Percentiles rank a stretch among this genome's conserved stretches.
Evolutionary conservation across 2,797 vertebrate genomes (phyloP).

Genomic region (Botia kubotai): DNA sequence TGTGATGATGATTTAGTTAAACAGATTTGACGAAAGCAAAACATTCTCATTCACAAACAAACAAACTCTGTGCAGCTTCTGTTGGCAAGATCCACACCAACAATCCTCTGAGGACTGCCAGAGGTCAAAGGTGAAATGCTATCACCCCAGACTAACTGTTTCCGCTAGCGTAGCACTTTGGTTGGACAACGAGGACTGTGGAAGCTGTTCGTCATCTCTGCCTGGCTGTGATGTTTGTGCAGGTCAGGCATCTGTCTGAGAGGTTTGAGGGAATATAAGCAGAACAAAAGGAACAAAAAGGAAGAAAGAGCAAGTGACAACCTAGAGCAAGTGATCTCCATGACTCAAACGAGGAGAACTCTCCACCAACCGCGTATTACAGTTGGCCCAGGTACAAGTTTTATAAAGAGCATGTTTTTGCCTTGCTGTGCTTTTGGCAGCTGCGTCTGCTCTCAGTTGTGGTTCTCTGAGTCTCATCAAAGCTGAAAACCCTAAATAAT

Average conservation of each 20-base stretch:
- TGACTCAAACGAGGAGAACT: slow-evolving; percentile 77
- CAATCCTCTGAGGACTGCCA: slow-evolving; percentile 40
- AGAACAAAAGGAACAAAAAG: slow-evolving; percentile 18
- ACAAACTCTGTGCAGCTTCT: slow-evolving; percentile 35
- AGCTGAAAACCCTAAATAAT: slow-evolving; percentile 53
- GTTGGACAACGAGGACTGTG: background rate
- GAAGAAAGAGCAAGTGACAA: too few relatives aligned
- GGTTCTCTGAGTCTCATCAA: slow-evolving; percentile 63
- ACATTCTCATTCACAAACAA: slow-evolving; percentile 36
- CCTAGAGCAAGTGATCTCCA: slow-evolving; percentile 54
- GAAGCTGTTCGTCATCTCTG: slow-evolving; percentile 12
- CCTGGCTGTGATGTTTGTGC: slow-evolving; percentile 21
- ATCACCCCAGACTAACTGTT: background rate
- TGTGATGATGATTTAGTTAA: slow-evolving; percentile 19
- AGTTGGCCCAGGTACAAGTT: slow-evolving; percentile 71
- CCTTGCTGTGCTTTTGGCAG: slow-evolving; percentile 65
- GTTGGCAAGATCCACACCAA: slow-evolving; percentile 12
- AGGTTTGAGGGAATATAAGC: background rate
- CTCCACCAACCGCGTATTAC: slow-evolving; percentile 74
- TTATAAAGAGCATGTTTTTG: slow-evolving; percentile 73
- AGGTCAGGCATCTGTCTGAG: slow-evolving; percentile 25
- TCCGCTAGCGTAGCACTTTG: background rate
- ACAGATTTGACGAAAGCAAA: slow-evolving; percentile 25
- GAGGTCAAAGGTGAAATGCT: background rate
- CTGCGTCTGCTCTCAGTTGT: slow-evolving; percentile 64